Evolutionary conservation across 1,140 invertebrate species (phyloP).

Genomic region (Drosophila azteca): DNA sequence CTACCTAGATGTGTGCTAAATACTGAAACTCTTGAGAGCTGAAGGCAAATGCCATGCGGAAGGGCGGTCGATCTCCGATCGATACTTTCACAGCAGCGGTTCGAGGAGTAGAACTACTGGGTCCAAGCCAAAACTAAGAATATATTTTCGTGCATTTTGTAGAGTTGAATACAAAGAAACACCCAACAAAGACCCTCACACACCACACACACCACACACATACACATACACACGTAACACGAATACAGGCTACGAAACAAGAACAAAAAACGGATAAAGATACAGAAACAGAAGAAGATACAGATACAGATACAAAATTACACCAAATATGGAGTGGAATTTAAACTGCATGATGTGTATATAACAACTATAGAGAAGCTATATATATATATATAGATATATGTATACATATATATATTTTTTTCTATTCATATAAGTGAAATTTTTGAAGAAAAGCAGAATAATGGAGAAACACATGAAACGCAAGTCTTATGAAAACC

Average conservation of each 20-base stretch:
- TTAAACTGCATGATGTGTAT: slow-evolving; percentile 41
- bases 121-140: slow-evolving; percentile 72
- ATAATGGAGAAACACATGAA: slow-evolving; percentile 59
- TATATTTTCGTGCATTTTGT: slow-evolving; percentile 73
- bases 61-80: slow-evolving; percentile 10
- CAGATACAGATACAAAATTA: not conserved
- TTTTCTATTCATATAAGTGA: slow-evolving; percentile 69
- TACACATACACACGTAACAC: slow-evolving; percentile 8
- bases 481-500: slow-evolving; percentile 82
- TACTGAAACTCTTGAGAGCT: slow-evolving; percentile 8
- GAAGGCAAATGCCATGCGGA: slow-evolving; percentile 8
- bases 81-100: slow-evolving; percentile 58
- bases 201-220: not conserved
- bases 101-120: slow-evolving; percentile 70
- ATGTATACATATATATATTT: slow-evolving; percentile 62
- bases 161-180: slow-evolving; percentile 21
- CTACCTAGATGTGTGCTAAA: slow-evolving; percentile 5
- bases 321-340: slow-evolving; percentile 19
- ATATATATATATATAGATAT: slow-evolving; percentile 23
- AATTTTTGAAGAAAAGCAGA: slow-evolving; percentile 64
- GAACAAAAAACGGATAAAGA: slow-evolving; percentile 16
- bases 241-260: not conserved
- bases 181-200: slow-evolving; percentile 9
- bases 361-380: slow-evolving; percentile 33
- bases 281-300: not conserved